phyloP scores from a whole-genome alignment of 2,888 invertebrate genomes.

The Euplexia lucipara region DNA sequence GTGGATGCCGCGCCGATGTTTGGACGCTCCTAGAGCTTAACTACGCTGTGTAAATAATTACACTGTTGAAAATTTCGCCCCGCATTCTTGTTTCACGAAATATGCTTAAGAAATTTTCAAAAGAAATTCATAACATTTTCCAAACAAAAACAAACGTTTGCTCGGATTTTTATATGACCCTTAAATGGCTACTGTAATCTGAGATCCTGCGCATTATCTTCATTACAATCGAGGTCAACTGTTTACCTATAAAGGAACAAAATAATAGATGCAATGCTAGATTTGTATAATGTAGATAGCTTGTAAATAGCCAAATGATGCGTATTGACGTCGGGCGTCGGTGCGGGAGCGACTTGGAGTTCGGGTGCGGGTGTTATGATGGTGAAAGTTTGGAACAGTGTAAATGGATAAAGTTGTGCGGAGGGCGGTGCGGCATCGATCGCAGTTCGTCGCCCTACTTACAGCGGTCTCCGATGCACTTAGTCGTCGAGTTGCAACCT shows the following conservation, averaged over 20 bases:
- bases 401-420: slow-evolving; percentile 89
- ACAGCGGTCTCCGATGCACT: slow-evolving; percentile 86
- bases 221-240: slow-evolving; percentile 9
- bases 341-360: slow-evolving; percentile 58
- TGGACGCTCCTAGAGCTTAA: slow-evolving; percentile 64
- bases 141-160: slow-evolving; percentile 34
- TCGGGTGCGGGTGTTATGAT: slow-evolving; percentile 80
- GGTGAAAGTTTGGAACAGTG: slow-evolving; percentile 87
- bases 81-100: slow-evolving; percentile 73
- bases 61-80: slow-evolving; percentile 69
- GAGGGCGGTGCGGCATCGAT: slow-evolving; percentile 88
- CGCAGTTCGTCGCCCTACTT: slow-evolving; percentile 91
- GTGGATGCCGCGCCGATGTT: slow-evolving; percentile 67
- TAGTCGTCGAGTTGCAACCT: slow-evolving; percentile 80
- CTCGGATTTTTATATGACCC: slow-evolving; percentile 20
- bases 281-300: background rate
- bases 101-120: slow-evolving; percentile 69
- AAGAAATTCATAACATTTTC: slow-evolving; percentile 65
- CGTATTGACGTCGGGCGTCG: slow-evolving; percentile 56
- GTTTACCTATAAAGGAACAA: background rate
- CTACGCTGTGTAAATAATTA: slow-evolving; percentile 79
- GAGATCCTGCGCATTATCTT: slow-evolving; percentile 6
- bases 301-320: slow-evolving; percentile 41
- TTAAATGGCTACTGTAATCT: slow-evolving; percentile 9
- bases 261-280: background rate